Conservation (phyloP, 2,113 vertebrate species). For the Nesoenas mayeri region DNA sequence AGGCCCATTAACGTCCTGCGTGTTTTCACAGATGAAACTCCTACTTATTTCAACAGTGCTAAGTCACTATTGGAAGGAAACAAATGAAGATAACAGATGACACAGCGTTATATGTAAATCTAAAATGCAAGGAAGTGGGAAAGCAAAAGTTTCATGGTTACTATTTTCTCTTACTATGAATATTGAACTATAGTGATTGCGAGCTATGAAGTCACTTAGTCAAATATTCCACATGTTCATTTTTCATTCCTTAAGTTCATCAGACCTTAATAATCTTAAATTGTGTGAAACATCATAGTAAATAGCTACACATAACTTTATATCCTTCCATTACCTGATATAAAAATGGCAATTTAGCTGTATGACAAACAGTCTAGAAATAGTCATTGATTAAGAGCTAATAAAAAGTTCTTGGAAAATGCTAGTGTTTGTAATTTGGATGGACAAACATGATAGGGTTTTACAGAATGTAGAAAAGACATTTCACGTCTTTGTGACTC, state of each 20-base stretch:
- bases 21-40: not conserved
- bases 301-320: not conserved
- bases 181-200: not conserved
- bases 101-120: not conserved
- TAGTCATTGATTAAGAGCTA: not conserved
- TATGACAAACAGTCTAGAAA: not conserved
- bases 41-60: not conserved
- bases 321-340: not conserved
- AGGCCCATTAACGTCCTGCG: not conserved
- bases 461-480: not conserved
- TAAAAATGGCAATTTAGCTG: not conserved
- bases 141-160: not conserved
- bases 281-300: not conserved
- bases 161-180: not conserved
- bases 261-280: not conserved
- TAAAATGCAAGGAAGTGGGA: not conserved
- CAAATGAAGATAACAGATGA: not conserved
- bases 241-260: slow-evolving; percentile 18
- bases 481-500: not conserved
- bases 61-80: not conserved
- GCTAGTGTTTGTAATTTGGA: not conserved
- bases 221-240: not conserved
- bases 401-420: not conserved
- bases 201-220: not conserved
- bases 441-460: not conserved